Base-by-base conservation (phyloP, 2,888 invertebrate genomes). In the Biston stratarius region DNA sequence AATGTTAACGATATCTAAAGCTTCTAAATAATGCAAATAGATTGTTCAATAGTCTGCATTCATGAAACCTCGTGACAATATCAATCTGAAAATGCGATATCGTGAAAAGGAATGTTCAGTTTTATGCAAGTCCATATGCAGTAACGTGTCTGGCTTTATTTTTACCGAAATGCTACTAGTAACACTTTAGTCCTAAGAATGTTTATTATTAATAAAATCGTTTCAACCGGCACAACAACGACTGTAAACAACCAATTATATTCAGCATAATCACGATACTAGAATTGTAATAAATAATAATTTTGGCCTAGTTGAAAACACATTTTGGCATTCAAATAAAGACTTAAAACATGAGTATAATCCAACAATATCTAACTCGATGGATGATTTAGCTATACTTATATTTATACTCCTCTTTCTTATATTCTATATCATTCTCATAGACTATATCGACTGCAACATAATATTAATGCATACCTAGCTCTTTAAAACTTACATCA, bases 401-500 rank as follows among this genome's bases (percentile, higher is more conserved):
- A 81, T 81, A 82, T 78, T 83, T 84, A 83, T 80, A 81, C 84
- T 84, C 86, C 78, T 81, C 79, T 82, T 83, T 83, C 79, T 81
- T 83, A 81, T 77, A 83, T 82, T 60, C 57, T 64, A 83, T 84
- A 81, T 85, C 67, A 55, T 59, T 67, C 82, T 87, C 83, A 85
- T 85, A 88, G 82, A 89, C 86, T 89, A 73, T 75, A 89, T 87
- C 81, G 81, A 84, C 85, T 86, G 92, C 91, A 91, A 92, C 91
- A 91, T 88, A 92, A 91, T 83, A 83, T 84, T 79, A 88, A 90
- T 86, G 90, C 90, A 87, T 83, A 83, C 81, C 91, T 92, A 93
- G 90, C 90, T 88, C 88, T 77, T 90, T 90, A 58, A 65, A 91
- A 81, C 89, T 89, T 91, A 91, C 10, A 73, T 73, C 83, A 91